Conservation (phyloP, 2,113 vertebrate genomes). For the Calypte anna region DNA sequence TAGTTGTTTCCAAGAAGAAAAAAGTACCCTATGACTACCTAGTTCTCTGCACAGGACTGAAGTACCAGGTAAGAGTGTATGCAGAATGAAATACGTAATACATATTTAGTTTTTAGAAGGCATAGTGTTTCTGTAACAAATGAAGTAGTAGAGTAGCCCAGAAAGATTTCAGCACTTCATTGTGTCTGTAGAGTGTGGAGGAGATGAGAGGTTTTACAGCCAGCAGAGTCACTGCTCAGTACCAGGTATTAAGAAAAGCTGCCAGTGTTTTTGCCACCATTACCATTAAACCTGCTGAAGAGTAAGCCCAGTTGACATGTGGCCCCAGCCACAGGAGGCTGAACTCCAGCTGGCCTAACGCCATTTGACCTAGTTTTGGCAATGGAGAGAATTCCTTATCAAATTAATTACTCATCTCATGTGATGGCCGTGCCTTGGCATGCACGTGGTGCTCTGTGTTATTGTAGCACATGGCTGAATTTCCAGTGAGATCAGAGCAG, state of each 20-base stretch:
- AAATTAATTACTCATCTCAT: constrained; percentile 4
- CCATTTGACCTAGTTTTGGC: constrained; percentile 29
- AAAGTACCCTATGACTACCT: constrained; percentile 88
- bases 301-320: neutral
- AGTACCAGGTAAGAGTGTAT: constrained; percentile 84
- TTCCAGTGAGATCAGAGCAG: neutral
- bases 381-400: neutral
- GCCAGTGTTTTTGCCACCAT: neutral
- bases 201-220: neutral
- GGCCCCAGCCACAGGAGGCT: neutral
- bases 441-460: rapidly evolving
- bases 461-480: neutral
- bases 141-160: neutral
- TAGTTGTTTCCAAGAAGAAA: constrained; percentile 77
- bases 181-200: rapidly evolving
- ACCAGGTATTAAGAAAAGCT: neutral
- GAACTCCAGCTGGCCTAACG: constrained; percentile 12
- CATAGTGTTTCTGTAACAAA: neutral
- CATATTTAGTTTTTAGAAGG: too few relatives aligned
- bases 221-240: neutral
- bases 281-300: neutral
- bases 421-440: neutral
- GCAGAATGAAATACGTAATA: neutral
- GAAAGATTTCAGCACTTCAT: neutral
- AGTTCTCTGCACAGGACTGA: constrained; percentile 88